phyloP scores from a whole-genome alignment of 1,140 invertebrate species.

The Anoplolepis gracilipes region DNA sequence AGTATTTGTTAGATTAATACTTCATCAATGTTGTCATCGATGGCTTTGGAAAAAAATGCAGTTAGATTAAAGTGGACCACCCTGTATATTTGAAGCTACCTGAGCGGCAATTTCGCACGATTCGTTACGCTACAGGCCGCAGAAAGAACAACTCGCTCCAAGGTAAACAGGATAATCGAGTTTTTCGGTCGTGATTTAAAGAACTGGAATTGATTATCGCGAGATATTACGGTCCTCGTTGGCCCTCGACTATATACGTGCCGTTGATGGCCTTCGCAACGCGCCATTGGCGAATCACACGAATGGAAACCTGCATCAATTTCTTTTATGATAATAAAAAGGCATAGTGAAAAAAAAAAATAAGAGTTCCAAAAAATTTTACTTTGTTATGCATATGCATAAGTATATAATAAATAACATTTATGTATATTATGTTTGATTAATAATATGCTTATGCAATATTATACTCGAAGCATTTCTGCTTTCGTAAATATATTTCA shows the following conservation, averaged over 20 bases:
- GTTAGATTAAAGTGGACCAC: slow-evolving; percentile 48
- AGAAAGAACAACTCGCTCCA: slow-evolving; percentile 58
- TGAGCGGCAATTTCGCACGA: slow-evolving; percentile 62
- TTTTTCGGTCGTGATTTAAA: slow-evolving; percentile 65
- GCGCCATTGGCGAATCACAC: slow-evolving; percentile 28
- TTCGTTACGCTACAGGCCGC: slow-evolving; percentile 61
- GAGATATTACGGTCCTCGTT: slow-evolving; percentile 60
- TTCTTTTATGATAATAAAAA: slow-evolving; percentile 25
- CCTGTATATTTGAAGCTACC: slow-evolving; percentile 51
- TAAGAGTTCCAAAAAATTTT: neutral
- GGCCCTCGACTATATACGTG: slow-evolving; percentile 39
- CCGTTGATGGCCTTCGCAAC: slow-evolving; percentile 55
- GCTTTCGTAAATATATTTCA: slow-evolving; percentile 49
- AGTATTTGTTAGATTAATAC: neutral
- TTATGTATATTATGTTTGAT: slow-evolving; percentile 9
- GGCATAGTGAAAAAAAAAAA: neutral
- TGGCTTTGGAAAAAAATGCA: slow-evolving; percentile 34
- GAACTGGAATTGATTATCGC: slow-evolving; percentile 63
- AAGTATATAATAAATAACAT: no score
- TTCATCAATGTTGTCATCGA: no score
- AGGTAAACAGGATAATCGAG: slow-evolving; percentile 66
- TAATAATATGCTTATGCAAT: neutral
- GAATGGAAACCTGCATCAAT: slow-evolving; percentile 38
- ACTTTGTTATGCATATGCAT: no score
- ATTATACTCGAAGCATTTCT: slow-evolving; percentile 4